Conservation (phyloP, 2,888 invertebrate genomes). For the Villa cingulata region DNA sequence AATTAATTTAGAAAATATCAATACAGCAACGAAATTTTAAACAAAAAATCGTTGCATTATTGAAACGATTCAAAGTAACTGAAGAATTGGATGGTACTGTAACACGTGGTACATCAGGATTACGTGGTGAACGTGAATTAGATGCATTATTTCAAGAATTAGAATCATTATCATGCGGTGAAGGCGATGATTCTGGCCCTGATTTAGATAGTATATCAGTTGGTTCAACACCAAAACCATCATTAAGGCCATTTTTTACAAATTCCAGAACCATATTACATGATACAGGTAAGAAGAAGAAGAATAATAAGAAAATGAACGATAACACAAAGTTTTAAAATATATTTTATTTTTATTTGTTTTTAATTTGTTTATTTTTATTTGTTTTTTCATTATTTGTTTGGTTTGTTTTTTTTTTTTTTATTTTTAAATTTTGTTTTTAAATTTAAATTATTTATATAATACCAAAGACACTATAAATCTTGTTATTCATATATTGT, state of each 20-base stretch:
- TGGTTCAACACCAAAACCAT: constrained; percentile 93
- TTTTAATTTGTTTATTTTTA: too few relatives aligned
- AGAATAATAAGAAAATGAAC: too few relatives aligned
- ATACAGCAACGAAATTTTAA: constrained; percentile 84
- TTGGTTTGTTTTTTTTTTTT: too few relatives aligned
- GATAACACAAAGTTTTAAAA: too few relatives aligned
- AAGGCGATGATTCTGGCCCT: constrained; percentile 79
- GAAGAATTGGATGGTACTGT: constrained; percentile 71
- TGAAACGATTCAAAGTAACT: constrained; percentile 85
- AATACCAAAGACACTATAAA: too few relatives aligned
- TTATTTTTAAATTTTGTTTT: too few relatives aligned
- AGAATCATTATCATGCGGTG: constrained; percentile 79
- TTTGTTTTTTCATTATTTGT: too few relatives aligned
- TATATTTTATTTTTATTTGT: too few relatives aligned
- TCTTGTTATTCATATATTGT: too few relatives aligned
- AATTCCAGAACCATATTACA: constrained; percentile 67
- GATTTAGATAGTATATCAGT: constrained; percentile 93
- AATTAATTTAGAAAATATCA: constrained; percentile 27
- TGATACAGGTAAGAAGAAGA: constrained; percentile 33
- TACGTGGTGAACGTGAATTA: constrained; percentile 72
- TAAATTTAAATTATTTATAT: too few relatives aligned
- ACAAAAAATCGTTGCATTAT: constrained; percentile 88
- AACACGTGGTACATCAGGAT: constrained; percentile 42
- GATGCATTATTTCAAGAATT: constrained; percentile 92
- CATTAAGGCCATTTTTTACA: constrained; percentile 87